phyloP scores from a whole-genome alignment of 2,888 invertebrate species.

The Amphipyra tragopoginis region DNA sequence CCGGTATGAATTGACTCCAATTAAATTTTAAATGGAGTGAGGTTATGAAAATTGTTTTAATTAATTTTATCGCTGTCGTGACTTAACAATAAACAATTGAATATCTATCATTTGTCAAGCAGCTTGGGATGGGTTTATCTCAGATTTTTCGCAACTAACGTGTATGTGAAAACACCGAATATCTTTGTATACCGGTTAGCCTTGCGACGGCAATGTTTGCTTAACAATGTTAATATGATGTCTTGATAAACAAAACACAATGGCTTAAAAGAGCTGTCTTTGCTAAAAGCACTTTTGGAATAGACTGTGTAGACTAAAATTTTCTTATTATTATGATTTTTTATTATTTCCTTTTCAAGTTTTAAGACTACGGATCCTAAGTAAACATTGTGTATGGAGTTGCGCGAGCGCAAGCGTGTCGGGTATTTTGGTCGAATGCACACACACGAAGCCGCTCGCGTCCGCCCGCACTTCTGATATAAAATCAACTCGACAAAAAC shows the following conservation, averaged over 20 bases:
- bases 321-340: slow-evolving; percentile 59
- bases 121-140: background rate
- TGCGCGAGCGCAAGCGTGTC: slow-evolving; percentile 48
- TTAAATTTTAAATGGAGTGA: slow-evolving; percentile 31
- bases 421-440: slow-evolving; percentile 60
- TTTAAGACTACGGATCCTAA: slow-evolving; percentile 23
- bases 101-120: slow-evolving; percentile 6
- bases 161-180: slow-evolving; percentile 43
- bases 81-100: slow-evolving; percentile 22
- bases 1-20: slow-evolving; percentile 35
- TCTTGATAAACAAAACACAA: slow-evolving; percentile 65
- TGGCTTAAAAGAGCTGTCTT: slow-evolving; percentile 52
- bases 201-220: slow-evolving; percentile 72
- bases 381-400: slow-evolving; percentile 45
- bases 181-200: slow-evolving; percentile 61
- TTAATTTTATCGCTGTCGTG: slow-evolving; percentile 30
- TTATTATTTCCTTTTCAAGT: slow-evolving; percentile 30
- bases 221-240: slow-evolving; percentile 68
- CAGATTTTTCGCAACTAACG: slow-evolving; percentile 24
- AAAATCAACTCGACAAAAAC: slow-evolving; percentile 84
- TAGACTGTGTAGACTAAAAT: slow-evolving; percentile 53
- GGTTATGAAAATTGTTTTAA: slow-evolving; percentile 28
- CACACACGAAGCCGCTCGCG: slow-evolving; percentile 51
- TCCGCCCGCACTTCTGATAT: slow-evolving; percentile 75
- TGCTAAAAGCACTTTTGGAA: slow-evolving; percentile 78